Base-by-base conservation (phyloP, 30 jellyfish, hydroid and myxozoan species). In the Sanderia malayensis region DNA sequence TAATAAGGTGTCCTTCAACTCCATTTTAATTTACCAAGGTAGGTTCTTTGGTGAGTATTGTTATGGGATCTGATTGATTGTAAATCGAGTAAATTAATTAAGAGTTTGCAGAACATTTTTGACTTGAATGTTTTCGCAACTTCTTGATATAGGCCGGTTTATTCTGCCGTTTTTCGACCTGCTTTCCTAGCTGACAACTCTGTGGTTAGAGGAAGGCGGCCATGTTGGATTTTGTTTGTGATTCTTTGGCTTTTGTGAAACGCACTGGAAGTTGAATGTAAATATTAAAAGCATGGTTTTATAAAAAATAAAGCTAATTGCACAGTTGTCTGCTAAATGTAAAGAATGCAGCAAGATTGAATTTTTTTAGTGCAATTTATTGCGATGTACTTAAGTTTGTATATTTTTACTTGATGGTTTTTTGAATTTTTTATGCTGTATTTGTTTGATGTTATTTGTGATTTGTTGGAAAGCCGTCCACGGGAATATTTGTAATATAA, bases 191-290 rank as follows among this genome's bases (percentile, higher is more conserved):
- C 13, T 67, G 11, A 28, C 19, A 58, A 58, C 70, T 74, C 58
- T 74, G 86, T 74, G 86, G 86, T 74, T 74, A 21, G 25, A 23
- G 33, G 29, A n/a, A 23, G 78, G 86, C 86, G 71, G 86, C 86
- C 86, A 74, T 74, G 86, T 74, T 74, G 63, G 83, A 57, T 59
- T 37, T 61, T 9, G 68, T 19, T 21, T 27, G 9, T 22, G 47
- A 68, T 68, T 31, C 18, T 20, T 15, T 68, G 31, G 45, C 44
- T 18, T 60, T 8, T 6, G 4, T 25, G 10, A 8, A 60, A n/a
- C n/a, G n/a, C n/a, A n/a, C n/a, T n/a, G n/a, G n/a, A n/a, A n/a
- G n/a, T n/a, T n/a, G n/a, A n/a, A n/a, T n/a, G n/a, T n/a, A n/a
- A n/a, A n/a, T n/a, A n/a, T 4, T 4, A 1, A n/a, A 31, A 60